Evolutionary conservation across 1,140 invertebrate species (phyloP).

Genomic region (Delia radicum): DNA sequence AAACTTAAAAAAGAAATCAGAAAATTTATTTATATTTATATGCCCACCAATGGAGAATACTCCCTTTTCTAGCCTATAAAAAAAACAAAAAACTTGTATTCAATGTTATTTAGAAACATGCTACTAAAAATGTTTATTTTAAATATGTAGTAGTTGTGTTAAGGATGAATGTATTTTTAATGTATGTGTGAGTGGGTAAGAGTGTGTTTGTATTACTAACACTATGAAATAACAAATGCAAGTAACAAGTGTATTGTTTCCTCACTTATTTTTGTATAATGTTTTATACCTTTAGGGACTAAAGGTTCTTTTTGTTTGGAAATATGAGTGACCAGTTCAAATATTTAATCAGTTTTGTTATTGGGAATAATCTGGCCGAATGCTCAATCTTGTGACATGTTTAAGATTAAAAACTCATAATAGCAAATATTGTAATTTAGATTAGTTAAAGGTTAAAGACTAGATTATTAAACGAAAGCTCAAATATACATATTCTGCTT

Average conservation of each 20-base stretch:
- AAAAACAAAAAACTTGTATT: background rate
- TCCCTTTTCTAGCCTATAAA: no score
- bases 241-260: background rate
- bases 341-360: background rate
- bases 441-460: no score
- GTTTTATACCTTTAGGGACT: background rate
- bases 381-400: no score
- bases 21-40: no score
- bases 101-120: background rate
- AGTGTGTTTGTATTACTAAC: background rate
- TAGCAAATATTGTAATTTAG: no score
- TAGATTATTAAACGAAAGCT: no score
- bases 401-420: no score
- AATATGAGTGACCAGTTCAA: background rate
- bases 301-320: background rate
- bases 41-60: no score
- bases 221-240: background rate
- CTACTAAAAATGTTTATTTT: background rate
- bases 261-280: background rate
- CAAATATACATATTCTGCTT: no score
- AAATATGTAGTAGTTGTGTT: background rate
- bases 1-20: no score
- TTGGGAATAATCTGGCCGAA: no score
- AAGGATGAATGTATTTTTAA: background rate
- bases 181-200: background rate